Evolutionary conservation across 2,113 vertebrate genomes (phyloP).

Genomic region (Entomyzon cyanotis): DNA sequence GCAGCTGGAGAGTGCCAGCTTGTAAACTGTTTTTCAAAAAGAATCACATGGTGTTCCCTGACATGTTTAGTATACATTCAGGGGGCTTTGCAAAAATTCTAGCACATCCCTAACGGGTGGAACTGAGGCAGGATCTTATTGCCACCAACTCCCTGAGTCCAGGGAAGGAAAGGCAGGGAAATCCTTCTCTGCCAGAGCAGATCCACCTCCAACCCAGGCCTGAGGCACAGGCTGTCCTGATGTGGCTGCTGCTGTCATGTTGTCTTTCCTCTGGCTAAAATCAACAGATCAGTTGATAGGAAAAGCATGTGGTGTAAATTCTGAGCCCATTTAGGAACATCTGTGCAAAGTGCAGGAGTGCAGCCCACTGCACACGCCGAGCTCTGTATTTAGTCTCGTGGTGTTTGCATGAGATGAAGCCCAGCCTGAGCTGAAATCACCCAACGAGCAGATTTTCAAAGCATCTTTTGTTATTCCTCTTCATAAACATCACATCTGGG

Average conservation of each 20-base stretch:
- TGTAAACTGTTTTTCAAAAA: constrained; percentile 63
- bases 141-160: not conserved
- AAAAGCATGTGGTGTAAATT: not conserved
- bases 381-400: not conserved
- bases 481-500: constrained; percentile 23
- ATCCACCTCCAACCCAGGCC: not conserved
- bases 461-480: constrained; percentile 26
- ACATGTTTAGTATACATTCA: constrained; percentile 35
- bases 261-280: not conserved
- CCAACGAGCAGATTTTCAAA: constrained; percentile 40
- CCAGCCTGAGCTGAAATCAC: constrained; percentile 42
- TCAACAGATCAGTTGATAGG: not conserved
- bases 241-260: not conserved
- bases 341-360: not conserved
- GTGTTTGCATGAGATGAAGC: not conserved
- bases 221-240: not conserved
- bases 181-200: not conserved
- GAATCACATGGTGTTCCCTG: constrained; percentile 63
- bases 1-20: constrained; percentile 63
- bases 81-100: constrained; percentile 29
- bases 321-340: not conserved
- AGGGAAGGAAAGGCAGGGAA: not conserved
- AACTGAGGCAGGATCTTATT: not conserved
- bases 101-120: constrained; percentile 14
- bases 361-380: not conserved